Evolutionary conservation across 2,797 vertebrate genomes (phyloP).

Genomic region (Sebastes flavidus): DNA sequence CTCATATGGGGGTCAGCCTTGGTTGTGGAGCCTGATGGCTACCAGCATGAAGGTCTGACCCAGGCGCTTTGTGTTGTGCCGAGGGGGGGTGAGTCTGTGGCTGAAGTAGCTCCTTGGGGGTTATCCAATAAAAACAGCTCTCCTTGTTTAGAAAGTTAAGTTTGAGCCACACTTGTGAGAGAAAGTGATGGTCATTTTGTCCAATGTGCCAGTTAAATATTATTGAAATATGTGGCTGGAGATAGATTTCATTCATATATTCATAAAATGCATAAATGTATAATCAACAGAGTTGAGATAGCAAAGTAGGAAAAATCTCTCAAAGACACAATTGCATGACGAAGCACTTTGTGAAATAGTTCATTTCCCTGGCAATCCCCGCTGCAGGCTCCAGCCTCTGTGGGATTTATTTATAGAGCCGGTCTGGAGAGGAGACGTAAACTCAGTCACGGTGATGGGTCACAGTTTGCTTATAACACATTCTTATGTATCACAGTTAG

Average conservation of each 20-base stretch:
- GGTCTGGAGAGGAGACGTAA: conserved; percentile 51
- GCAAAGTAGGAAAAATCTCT: conserved; percentile 22
- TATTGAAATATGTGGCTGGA: conserved; percentile 6
- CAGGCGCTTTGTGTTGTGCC: too few species aligned
- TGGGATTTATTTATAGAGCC: conserved; percentile 76
- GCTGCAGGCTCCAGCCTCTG: conserved; percentile 56
- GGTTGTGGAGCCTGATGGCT: too few species aligned
- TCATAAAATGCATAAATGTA: conserved; percentile 29
- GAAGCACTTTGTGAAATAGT: conserved; percentile 71
- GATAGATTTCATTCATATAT: conserved; percentile 43
- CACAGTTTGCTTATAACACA: conserved; percentile 38
- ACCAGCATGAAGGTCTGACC: too few species aligned
- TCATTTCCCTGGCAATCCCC: conserved; percentile 45
- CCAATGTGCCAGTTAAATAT: neutral
- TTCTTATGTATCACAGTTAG: conserved; percentile 30
- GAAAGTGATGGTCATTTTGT: neutral
- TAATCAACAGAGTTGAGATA: conserved; percentile 20
- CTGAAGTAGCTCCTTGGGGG: too few species aligned
- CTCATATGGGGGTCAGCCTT: too few species aligned
- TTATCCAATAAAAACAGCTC: too few species aligned
- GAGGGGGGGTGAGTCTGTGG: too few species aligned
- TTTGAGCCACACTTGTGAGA: neutral
- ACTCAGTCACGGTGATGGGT: conserved; percentile 48
- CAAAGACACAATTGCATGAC: conserved; percentile 70
- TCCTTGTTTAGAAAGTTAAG: neutral